A percentile compares a stretch with the other conserved stretches of the same genome.
Evolutionary conservation across 2,888 invertebrate genomes (phyloP).

Genomic region (Neoascia interrupta): DNA sequence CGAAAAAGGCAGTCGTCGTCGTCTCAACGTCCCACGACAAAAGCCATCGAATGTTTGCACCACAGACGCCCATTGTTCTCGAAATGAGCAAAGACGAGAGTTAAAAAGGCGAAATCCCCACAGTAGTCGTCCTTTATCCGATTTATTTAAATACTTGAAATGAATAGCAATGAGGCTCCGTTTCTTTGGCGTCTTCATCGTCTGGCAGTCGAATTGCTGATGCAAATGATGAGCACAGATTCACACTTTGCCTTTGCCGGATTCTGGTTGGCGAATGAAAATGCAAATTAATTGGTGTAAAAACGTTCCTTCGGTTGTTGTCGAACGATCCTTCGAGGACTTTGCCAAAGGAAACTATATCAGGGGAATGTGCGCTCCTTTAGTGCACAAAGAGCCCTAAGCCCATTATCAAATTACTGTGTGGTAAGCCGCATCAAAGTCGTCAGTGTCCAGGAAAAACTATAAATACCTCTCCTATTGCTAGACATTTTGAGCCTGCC

Average conservation of each 20-base stretch:
- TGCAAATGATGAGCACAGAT: slow-evolving; percentile 54
- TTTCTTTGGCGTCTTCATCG: slow-evolving; percentile 2
- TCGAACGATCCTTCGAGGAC: neutral
- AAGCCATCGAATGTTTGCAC: slow-evolving; percentile 38
- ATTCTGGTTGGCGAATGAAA: slow-evolving; percentile 5
- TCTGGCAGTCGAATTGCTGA: slow-evolving; percentile 36
- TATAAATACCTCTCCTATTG: neutral
- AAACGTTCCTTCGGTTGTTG: slow-evolving; percentile 10
- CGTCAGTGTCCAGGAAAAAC: neutral
- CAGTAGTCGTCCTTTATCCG: slow-evolving; percentile 52
- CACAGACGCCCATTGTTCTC: slow-evolving; percentile 43
- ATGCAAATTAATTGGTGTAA: slow-evolving; percentile 43
- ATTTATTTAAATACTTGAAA: slow-evolving; percentile 60
- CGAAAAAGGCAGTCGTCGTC: too few species aligned
- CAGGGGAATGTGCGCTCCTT: neutral
- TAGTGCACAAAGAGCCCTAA: neutral
- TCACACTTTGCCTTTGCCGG: slow-evolving; percentile 35
- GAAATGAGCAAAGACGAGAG: slow-evolving; percentile 40
- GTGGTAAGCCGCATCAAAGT: neutral
- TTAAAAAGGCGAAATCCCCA: slow-evolving; percentile 16
- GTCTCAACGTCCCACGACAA: slow-evolving; percentile 1
- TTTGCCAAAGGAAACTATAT: neutral
- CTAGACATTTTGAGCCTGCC: neutral
- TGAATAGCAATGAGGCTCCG: slow-evolving; percentile 63
- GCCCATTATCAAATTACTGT: neutral